Percentiles rank a stretch among this genome's conserved stretches.
phyloP scores from a whole-genome alignment of 2,113 vertebrate species.

The Chloroceryle aenea region DNA sequence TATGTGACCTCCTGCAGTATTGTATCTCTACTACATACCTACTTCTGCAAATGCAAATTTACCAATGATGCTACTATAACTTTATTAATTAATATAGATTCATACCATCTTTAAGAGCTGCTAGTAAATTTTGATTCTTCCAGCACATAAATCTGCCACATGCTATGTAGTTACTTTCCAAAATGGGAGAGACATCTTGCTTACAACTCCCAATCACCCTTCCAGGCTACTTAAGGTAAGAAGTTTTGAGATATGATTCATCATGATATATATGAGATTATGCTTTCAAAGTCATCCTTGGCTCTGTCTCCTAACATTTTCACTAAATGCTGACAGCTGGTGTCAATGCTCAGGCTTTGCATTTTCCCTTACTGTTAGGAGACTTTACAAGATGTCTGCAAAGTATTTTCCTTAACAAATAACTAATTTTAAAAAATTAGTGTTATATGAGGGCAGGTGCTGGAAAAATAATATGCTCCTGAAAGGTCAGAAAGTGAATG shows the following conservation, averaged over 20 bases:
- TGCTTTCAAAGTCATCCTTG: conserved; percentile 60
- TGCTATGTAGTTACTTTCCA: conserved; percentile 4
- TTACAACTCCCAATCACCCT: conserved; percentile 19
- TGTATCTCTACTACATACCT: background rate
- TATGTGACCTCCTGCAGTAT: background rate
- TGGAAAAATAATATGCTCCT: background rate
- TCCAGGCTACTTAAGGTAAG: conserved; percentile 45
- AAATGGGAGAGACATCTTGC: background rate
- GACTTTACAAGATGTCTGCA: background rate
- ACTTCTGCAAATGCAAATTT: conserved; percentile 12
- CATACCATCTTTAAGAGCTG: background rate
- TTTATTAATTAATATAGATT: conserved; percentile 28
- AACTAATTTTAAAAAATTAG: background rate
- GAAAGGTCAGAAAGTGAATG: background rate
- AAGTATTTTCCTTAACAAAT: background rate
- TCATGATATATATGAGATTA: conserved; percentile 62
- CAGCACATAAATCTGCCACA: conserved; percentile 17
- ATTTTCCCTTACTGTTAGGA: background rate
- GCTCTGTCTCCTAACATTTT: conserved; percentile 55
- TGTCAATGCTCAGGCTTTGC: conserved; percentile 18
- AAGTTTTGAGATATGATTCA: conserved; percentile 56
- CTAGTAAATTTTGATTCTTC: conserved; percentile 52
- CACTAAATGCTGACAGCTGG: conserved; percentile 63
- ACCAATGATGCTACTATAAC: background rate
- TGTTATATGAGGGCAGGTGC: background rate